A percentile compares a stretch with the other conserved stretches of the same genome.
Evolutionary conservation across 2,888 invertebrate species (phyloP).

Genomic region (Eupeodes luniger): DNA sequence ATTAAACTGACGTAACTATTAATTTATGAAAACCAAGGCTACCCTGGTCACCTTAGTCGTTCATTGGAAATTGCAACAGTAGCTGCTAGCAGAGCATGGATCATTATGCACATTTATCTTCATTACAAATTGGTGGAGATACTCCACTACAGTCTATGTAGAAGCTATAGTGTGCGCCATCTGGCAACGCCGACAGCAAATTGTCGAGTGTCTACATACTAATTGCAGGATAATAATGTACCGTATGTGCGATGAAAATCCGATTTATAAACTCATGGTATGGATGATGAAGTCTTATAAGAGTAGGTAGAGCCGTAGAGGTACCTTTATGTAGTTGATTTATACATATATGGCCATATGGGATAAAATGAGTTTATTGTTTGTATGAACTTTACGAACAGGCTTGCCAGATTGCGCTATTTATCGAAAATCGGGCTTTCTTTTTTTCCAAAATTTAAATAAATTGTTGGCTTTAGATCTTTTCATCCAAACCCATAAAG

Average conservation of each 20-base stretch:
- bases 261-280: conserved; percentile 49
- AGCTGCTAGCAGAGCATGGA: conserved; percentile 47
- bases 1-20: no score
- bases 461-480: no score
- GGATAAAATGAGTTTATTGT: background rate
- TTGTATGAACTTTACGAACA: background rate
- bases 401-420: no score
- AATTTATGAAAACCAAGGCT: background rate
- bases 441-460: no score
- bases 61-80: conserved; percentile 30
- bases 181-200: conserved; percentile 71
- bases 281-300: background rate
- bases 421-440: no score
- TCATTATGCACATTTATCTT: conserved; percentile 76
- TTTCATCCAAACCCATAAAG: no score
- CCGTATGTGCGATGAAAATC: conserved; percentile 72
- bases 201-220: conserved; percentile 63
- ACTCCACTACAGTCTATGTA: no score
- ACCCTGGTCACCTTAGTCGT: conserved; percentile 25
- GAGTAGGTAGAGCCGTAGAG: background rate
- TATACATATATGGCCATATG: no score
- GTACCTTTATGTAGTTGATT: no score
- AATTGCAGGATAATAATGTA: conserved; percentile 72
- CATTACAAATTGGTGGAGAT: conserved; percentile 61
- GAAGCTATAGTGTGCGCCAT: conserved; percentile 50